A percentile compares a stretch with the other conserved stretches of the same genome.
Evolutionary conservation across 2,797 vertebrate species (phyloP).

Genomic region (Strix occidentalis): DNA sequence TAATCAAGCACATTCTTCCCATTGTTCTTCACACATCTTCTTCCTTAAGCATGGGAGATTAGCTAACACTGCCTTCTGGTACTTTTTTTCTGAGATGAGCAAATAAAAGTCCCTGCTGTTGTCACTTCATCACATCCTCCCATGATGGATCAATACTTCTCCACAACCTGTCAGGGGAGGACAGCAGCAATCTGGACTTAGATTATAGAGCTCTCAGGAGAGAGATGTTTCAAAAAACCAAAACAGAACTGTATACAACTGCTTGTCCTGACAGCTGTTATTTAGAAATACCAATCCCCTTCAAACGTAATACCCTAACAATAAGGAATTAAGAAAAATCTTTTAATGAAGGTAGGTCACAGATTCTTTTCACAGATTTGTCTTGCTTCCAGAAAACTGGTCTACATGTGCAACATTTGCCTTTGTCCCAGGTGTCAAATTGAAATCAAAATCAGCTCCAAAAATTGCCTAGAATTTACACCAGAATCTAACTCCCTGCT

Average conservation of each 20-base stretch:
- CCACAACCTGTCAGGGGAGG: background rate
- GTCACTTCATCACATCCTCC: background rate
- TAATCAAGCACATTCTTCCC: background rate
- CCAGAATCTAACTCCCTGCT: background rate
- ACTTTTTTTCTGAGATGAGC: background rate
- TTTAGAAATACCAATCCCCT: background rate
- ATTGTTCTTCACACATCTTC: background rate
- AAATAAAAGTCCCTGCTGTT: background rate
- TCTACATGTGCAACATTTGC: background rate
- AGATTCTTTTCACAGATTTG: background rate
- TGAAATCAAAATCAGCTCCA: background rate
- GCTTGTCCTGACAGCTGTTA: background rate
- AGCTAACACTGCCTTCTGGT: background rate
- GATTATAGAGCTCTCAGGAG: background rate
- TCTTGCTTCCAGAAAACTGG: background rate
- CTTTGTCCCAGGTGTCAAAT: background rate
- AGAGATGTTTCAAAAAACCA: background rate
- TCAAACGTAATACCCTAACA: fast-evolving
- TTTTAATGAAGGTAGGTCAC: background rate
- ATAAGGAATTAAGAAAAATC: background rate
- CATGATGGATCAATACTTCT: background rate
- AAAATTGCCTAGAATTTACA: background rate
- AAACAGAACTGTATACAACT: background rate
- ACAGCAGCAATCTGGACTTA: conserved; percentile 22
- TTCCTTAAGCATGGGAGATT: background rate